These are phyloP conservation scores for Parnassius mnemosyne DNA, from an alignment of 2,888 invertebrate species.

Conservation along the genomic window DNA sequence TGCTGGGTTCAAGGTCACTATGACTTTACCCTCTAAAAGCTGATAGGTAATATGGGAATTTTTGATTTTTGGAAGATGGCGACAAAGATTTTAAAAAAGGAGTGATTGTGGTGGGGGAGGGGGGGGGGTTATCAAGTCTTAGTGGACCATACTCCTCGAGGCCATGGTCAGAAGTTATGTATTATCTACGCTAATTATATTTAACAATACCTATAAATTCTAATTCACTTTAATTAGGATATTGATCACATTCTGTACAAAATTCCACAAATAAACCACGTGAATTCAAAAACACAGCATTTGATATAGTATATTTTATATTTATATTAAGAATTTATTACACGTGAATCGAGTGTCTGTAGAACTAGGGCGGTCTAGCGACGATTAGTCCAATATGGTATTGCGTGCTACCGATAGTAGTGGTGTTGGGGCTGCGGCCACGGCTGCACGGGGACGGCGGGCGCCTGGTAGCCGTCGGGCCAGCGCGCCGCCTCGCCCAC, in stretches of 20 bases:
- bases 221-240: background rate
- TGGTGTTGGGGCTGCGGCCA: slow-evolving; percentile 80
- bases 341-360: background rate
- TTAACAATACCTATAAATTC: background rate
- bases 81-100: too few relatives aligned
- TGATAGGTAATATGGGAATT: too few relatives aligned
- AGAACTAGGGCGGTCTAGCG: background rate
- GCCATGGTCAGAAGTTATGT: too few relatives aligned
- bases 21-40: too few relatives aligned
- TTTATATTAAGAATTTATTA: background rate
- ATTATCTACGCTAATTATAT: too few relatives aligned
- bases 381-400: slow-evolving; percentile 7
- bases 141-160: too few relatives aligned
- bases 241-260: background rate
- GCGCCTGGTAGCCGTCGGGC: slow-evolving; percentile 42
- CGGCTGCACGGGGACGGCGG: slow-evolving; percentile 43
- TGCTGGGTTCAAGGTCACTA: too few relatives aligned
- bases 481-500: slow-evolving; percentile 41
- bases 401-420: slow-evolving; percentile 77
- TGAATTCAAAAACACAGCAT: too few relatives aligned
- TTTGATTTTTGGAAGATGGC: too few relatives aligned
- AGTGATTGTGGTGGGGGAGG: too few relatives aligned
- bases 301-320: background rate
- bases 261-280: slow-evolving; percentile 6
- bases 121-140: too few relatives aligned